These are phyloP conservation scores for Zygaena filipendulae DNA, from an alignment of 2,888 invertebrate species.

Conservation along the genomic window DNA sequence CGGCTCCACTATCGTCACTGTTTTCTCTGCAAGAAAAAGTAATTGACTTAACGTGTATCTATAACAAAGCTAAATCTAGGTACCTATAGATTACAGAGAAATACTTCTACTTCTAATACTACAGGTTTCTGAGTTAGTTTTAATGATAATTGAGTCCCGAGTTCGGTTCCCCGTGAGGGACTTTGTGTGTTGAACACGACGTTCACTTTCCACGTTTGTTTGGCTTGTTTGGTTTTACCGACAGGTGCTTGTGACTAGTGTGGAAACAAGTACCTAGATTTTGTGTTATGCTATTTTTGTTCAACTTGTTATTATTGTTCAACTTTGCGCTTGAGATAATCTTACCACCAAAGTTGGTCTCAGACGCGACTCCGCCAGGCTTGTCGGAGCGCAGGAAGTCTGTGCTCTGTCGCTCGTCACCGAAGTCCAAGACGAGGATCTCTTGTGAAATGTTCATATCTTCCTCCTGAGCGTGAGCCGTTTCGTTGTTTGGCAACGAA, in stretches of 20 bases:
- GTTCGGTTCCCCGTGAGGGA: too few relatives aligned
- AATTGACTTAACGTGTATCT: background rate
- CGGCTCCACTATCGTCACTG: conserved; percentile 89
- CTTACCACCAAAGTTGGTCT: conserved; percentile 79
- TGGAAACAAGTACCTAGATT: too few relatives aligned
- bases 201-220: too few relatives aligned
- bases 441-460: conserved; percentile 96
- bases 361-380: conserved; percentile 68
- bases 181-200: too few relatives aligned
- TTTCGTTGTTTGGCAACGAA: conserved; percentile 70
- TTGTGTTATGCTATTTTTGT: too few relatives aligned
- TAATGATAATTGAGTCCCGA: too few relatives aligned
- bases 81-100: conserved; percentile 3
- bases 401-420: conserved; percentile 84
- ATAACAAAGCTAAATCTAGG: too few relatives aligned
- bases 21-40: conserved; percentile 73
- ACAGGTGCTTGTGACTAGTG: too few relatives aligned
- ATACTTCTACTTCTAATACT: too few relatives aligned
- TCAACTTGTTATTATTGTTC: too few relatives aligned
- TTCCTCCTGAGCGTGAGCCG: conserved; percentile 74
- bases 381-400: conserved; percentile 83
- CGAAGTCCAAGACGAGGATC: conserved; percentile 92
- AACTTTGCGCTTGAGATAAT: conserved; percentile 3
- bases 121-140: too few relatives aligned
- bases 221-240: too few relatives aligned